Conservation (phyloP, 2,797 vertebrate genomes). For the Melanotaenia pygmaea region DNA sequence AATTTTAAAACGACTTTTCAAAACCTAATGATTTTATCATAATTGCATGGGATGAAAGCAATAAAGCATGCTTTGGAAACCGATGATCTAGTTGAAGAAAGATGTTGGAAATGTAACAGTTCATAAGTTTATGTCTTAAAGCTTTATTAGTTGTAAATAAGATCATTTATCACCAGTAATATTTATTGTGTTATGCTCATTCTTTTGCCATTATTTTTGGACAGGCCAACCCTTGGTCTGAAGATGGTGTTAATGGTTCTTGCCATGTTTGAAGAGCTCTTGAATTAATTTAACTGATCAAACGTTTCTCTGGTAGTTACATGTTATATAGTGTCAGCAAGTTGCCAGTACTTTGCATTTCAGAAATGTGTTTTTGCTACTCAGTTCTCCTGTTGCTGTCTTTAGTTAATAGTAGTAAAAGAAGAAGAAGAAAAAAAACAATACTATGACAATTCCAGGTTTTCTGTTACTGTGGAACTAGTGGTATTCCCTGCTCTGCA, state of each 20-base stretch:
- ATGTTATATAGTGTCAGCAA: slow-evolving; percentile 22
- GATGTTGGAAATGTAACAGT: slow-evolving; percentile 7
- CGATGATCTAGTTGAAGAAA: slow-evolving; percentile 32
- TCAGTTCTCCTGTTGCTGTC: slow-evolving; percentile 50
- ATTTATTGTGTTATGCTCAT: neutral
- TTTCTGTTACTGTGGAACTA: slow-evolving; percentile 64
- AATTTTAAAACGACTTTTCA: slow-evolving; percentile 52
- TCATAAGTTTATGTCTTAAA: slow-evolving; percentile 20
- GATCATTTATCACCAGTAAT: neutral
- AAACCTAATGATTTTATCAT: slow-evolving; percentile 65
- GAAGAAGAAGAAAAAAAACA: slow-evolving; percentile 1
- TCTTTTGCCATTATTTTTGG: neutral
- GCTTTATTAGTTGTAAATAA: neutral
- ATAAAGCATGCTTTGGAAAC: slow-evolving; percentile 67
- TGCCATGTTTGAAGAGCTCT: neutral
- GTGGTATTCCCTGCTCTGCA: slow-evolving; percentile 65
- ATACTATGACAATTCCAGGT: slow-evolving; percentile 57
- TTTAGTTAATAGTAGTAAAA: slow-evolving; percentile 21
- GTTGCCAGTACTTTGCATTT: slow-evolving; percentile 15
- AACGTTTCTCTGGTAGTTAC: slow-evolving; percentile 47
- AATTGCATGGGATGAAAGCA: slow-evolving; percentile 66
- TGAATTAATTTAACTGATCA: slow-evolving; percentile 25
- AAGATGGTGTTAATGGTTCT: neutral
- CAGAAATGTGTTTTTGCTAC: slow-evolving; percentile 40
- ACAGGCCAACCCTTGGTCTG: slow-evolving; percentile 3